These are phyloP conservation scores for Panonychus citri DNA, from an alignment of 1,140 invertebrate species.

Conservation along the genomic window DNA sequence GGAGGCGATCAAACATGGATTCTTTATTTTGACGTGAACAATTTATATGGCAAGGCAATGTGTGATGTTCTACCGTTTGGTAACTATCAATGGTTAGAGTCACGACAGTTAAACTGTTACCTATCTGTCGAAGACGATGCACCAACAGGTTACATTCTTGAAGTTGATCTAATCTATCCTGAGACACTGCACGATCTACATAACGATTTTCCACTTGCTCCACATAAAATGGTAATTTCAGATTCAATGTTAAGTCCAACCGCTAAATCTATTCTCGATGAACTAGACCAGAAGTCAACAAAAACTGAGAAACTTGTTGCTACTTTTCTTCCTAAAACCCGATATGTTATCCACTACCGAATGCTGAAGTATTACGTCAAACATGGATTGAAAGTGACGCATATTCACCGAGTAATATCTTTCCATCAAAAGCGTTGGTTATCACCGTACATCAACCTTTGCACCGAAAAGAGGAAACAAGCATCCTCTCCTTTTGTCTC, in stretches of 20 bases:
- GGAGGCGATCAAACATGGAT: no score
- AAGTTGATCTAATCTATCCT: slow-evolving; percentile 12
- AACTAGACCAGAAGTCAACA: no score
- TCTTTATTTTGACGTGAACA: slow-evolving; percentile 10
- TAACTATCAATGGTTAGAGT: no score
- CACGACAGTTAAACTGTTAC: no score
- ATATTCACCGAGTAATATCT: slow-evolving; percentile 26
- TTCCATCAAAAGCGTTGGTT: slow-evolving; percentile 28
- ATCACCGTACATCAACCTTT: slow-evolving; percentile 25
- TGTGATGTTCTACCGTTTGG: no score
- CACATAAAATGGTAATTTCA: no score
- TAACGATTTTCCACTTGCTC: slow-evolving; percentile 22
- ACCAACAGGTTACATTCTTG: slow-evolving; percentile 10
- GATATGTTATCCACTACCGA: slow-evolving; percentile 28
- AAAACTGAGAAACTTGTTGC: slow-evolving; percentile 4
- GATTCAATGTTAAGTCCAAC: no score
- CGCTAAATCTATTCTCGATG: no score
- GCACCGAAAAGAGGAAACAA: slow-evolving; percentile 19
- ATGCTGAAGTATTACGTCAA: slow-evolving; percentile 27
- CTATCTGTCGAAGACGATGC: no score
- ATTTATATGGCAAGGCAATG: slow-evolving; percentile 9
- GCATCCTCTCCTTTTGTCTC: no score
- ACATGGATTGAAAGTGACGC: slow-evolving; percentile 24
- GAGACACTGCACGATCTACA: slow-evolving; percentile 17
- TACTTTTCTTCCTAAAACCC: slow-evolving; percentile 12